Conservation (phyloP, 1,140 invertebrate species). For the Drosophila parvula region DNA sequence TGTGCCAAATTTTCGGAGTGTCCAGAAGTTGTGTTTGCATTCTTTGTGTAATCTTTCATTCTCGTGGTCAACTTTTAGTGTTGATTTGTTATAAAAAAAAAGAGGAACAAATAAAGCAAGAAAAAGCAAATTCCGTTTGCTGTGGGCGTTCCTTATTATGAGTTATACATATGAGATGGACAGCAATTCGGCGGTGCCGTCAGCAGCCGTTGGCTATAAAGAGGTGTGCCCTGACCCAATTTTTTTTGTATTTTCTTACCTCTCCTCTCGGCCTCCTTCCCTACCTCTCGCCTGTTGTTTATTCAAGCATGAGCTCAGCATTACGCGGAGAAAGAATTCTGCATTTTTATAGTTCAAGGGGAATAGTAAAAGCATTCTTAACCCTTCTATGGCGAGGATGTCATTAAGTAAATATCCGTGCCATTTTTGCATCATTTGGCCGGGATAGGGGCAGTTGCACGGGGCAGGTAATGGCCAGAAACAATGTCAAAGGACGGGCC, state of each 20-base stretch:
- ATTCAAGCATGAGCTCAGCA: conserved; percentile 68
- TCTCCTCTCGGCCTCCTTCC: background rate
- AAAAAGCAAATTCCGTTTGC: conserved; percentile 39
- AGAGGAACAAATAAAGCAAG: conserved; percentile 52
- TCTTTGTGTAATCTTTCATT: conserved; percentile 64
- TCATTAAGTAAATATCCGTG: conserved; percentile 47
- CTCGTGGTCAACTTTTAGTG: conserved; percentile 37
- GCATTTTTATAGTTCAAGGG: conserved; percentile 43
- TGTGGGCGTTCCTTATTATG: conserved; percentile 70
- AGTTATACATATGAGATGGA: conserved; percentile 62
- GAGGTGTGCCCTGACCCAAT: conserved; percentile 76
- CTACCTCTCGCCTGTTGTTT: conserved; percentile 52
- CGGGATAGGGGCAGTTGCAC: background rate
- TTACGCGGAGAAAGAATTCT: conserved; percentile 38
- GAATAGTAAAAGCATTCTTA: conserved; percentile 49
- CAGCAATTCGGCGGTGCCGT: conserved; percentile 41
- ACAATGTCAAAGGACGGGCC: conserved; percentile 68
- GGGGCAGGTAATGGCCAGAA: conserved; percentile 19
- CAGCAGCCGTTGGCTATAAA: conserved; percentile 70
- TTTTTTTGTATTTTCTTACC: conserved; percentile 29
- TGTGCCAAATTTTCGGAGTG: conserved; percentile 1
- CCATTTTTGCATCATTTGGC: conserved; percentile 48
- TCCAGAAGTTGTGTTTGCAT: conserved; percentile 13
- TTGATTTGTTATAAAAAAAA: conserved; percentile 42
- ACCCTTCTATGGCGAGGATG: conserved; percentile 36